Base-by-base conservation (phyloP, 1,140 invertebrate genomes). In the Ylistrum balloti region DNA sequence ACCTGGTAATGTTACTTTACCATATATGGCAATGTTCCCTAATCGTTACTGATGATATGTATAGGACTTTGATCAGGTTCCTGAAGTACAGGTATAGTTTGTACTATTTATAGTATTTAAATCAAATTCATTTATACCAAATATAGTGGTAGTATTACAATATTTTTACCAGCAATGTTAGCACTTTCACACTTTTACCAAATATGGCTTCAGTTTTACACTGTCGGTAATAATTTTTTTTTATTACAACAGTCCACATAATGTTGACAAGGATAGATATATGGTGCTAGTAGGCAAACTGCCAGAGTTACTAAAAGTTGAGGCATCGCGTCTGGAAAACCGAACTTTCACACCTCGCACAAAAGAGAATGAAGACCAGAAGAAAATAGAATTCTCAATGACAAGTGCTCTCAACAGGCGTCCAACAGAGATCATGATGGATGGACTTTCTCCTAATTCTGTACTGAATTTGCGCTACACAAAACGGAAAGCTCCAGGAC, bases 171-270 rank as follows among this genome's bases (percentile, higher is more conserved):
- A n/a, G n/a, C n/a, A n/a, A n/a, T n/a, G n/a, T n/a, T n/a, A n/a
- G n/a, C n/a, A n/a, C n/a, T n/a, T n/a, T n/a, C n/a, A n/a, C n/a
- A n/a, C n/a, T n/a, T n/a, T n/a, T n/a, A n/a, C n/a, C n/a, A n/a
- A n/a, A n/a, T n/a, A n/a, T n/a, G n/a, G n/a, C n/a, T n/a, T n/a
- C n/a, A n/a, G n/a, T n/a, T n/a, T n/a, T n/a, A 74, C 15, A 17
- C 38, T 33, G 33, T 9, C 22, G 13, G 33, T 22, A 33, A 20
- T 90, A 17, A 74, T 90, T 87, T 90, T 88, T 91, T 91, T 89
- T 86, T 86, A 13, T 90, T 94, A 13, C 87, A n/a, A n/a, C n/a
- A 96, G 96, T 11, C 95, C 96, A 87, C 96, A 96, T 90, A 95
- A 95, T 90, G 94, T 95, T 41, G 96, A 96, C 56, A 88, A 92